These are phyloP conservation scores for Aspiorhynchus laticeps DNA, from an alignment of 2,113 vertebrate genomes.

Conservation along the genomic window DNA sequence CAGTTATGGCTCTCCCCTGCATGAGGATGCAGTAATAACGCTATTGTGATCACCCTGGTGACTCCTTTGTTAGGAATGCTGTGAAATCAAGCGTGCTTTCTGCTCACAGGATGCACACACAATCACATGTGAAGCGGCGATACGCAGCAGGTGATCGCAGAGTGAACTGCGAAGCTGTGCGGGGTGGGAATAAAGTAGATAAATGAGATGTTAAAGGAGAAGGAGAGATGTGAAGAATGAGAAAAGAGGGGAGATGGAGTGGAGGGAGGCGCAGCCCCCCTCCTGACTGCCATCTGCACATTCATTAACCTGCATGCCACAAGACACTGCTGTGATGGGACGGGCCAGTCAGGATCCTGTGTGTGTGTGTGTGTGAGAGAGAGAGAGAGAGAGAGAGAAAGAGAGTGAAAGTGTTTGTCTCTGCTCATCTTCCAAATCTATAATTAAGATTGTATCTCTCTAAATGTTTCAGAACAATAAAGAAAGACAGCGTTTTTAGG, in stretches of 20 bases:
- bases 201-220: slow-evolving; percentile 45
- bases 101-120: slow-evolving; percentile 39
- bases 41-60: slow-evolving; percentile 18
- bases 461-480: slow-evolving; percentile 6
- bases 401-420: slow-evolving; percentile 23
- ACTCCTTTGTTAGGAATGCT: slow-evolving; percentile 54
- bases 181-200: slow-evolving; percentile 13
- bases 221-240: slow-evolving; percentile 35
- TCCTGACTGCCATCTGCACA: slow-evolving; percentile 81
- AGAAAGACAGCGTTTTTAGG: not conserved
- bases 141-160: slow-evolving; percentile 39
- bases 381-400: not conserved
- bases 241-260: slow-evolving; percentile 18
- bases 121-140: slow-evolving; percentile 3
- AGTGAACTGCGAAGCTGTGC: slow-evolving; percentile 29
- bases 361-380: not conserved
- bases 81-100: slow-evolving; percentile 52
- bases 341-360: slow-evolving; percentile 49
- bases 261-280: slow-evolving; percentile 52
- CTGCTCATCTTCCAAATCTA: slow-evolving; percentile 39
- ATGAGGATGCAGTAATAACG: slow-evolving; percentile 33
- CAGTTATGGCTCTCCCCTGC: slow-evolving; percentile 35
- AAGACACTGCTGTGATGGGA: slow-evolving; percentile 61
- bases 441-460: slow-evolving; percentile 27
- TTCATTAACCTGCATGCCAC: slow-evolving; percentile 85